phyloP scores from a whole-genome alignment of 2,113 vertebrate genomes.

The Pomatostomus ruficeps region DNA sequence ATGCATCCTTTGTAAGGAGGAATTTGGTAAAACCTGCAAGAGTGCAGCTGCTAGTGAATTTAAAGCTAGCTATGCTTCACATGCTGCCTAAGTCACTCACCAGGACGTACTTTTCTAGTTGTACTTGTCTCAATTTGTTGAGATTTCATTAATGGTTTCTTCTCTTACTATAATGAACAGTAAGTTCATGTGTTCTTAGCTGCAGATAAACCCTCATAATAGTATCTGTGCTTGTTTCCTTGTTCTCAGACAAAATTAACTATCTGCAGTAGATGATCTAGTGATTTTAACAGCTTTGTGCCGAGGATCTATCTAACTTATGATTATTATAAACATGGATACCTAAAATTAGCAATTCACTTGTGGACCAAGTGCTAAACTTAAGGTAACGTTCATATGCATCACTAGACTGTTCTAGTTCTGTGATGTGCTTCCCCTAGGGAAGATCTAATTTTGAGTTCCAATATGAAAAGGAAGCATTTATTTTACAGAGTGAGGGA shows the following conservation, averaged over 20 bases:
- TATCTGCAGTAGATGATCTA: background rate
- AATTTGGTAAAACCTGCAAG: background rate
- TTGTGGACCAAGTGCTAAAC: background rate
- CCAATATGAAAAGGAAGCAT: background rate
- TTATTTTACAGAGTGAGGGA: background rate
- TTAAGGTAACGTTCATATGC: background rate
- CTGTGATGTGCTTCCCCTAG: background rate
- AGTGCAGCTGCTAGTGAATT: background rate
- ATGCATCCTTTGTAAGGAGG: background rate
- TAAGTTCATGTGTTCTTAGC: background rate
- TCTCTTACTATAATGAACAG: background rate
- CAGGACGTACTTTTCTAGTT: background rate
- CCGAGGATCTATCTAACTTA: background rate
- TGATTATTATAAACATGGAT: background rate
- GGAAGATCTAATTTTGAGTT: background rate
- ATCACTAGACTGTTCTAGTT: background rate
- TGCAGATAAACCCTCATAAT: background rate
- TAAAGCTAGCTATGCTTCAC: background rate
- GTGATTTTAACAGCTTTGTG: background rate
- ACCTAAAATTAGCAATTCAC: background rate
- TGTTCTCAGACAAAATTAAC: slow-evolving; percentile 7
- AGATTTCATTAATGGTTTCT: background rate
- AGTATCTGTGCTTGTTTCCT: background rate
- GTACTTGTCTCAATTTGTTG: background rate
- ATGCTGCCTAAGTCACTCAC: background rate